Conservation (phyloP, 2,888 invertebrate species). For the Andrena hattorfiana region DNA sequence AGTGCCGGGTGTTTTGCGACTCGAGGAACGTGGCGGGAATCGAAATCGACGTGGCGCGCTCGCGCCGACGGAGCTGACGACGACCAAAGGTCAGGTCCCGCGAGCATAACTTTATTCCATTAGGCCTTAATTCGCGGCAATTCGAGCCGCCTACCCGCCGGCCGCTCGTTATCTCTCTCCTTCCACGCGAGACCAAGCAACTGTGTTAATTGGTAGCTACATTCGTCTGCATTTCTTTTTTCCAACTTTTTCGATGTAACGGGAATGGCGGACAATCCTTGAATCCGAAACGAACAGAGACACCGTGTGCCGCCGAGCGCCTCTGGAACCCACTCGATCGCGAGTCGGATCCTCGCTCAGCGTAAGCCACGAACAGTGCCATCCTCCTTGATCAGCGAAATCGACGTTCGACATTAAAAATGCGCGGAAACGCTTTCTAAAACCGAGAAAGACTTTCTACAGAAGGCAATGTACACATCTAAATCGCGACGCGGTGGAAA, state of each 20-base stretch:
- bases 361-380: neutral
- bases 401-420: constrained; percentile 39
- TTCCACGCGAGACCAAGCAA: constrained; percentile 63
- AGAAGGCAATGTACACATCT: neutral
- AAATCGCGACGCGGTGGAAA: constrained; percentile 23
- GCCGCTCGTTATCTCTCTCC: constrained; percentile 52
- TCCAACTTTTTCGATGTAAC: constrained; percentile 31
- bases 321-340: neutral
- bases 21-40: constrained; percentile 33
- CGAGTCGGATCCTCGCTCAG: neutral
- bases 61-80: constrained; percentile 4
- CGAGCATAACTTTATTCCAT: constrained; percentile 77
- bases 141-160: constrained; percentile 76
- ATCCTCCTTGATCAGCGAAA: constrained; percentile 44
- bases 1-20: constrained; percentile 1
- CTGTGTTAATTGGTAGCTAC: constrained; percentile 56
- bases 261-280: constrained; percentile 45
- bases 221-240: constrained; percentile 36
- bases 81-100: constrained; percentile 49
- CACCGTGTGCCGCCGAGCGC: neutral
- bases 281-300: constrained; percentile 7
- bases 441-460: constrained; percentile 54
- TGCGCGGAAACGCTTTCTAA: constrained; percentile 53
- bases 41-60: constrained; percentile 3
- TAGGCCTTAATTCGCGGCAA: constrained; percentile 79